Percentiles rank a stretch among this genome's conserved stretches.
phyloP scores from a whole-genome alignment of 2,797 vertebrate genomes.

The Pseudotriccus pelzelni region DNA sequence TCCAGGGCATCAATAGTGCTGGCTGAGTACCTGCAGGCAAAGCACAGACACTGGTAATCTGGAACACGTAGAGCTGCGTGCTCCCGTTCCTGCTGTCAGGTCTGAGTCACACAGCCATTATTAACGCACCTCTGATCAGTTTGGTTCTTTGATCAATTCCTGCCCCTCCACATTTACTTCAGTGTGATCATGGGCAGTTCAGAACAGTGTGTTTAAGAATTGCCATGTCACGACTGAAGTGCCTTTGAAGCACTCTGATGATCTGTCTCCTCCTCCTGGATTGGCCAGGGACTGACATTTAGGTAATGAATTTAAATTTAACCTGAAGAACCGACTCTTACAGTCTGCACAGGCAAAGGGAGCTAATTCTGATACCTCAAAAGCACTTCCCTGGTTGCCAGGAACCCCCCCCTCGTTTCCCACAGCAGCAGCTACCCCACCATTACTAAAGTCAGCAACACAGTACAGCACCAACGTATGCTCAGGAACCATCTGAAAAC shows the following conservation, averaged over 20 bases:
- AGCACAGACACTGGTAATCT: neutral
- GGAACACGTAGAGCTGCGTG: accelerated
- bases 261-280: neutral
- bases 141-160: neutral
- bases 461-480: accelerated
- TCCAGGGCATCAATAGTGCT: slow-evolving; percentile 84
- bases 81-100: neutral
- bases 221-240: neutral
- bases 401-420: neutral
- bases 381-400: neutral
- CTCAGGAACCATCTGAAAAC: neutral
- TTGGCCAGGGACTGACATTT: neutral
- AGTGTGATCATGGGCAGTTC: accelerated
- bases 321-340: neutral
- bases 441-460: neutral
- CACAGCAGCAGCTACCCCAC: neutral
- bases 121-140: neutral
- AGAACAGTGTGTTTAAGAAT: neutral
- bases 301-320: neutral
- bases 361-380: neutral
- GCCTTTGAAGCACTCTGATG: neutral
- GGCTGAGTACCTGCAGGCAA: slow-evolving; percentile 85
- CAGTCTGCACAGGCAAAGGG: neutral
- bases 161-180: neutral
- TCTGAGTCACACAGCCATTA: neutral